Percentiles rank a stretch among this genome's conserved stretches.
Evolutionary conservation across 1,140 invertebrate genomes (phyloP).

Genomic region (Steinernema feltiae): DNA sequence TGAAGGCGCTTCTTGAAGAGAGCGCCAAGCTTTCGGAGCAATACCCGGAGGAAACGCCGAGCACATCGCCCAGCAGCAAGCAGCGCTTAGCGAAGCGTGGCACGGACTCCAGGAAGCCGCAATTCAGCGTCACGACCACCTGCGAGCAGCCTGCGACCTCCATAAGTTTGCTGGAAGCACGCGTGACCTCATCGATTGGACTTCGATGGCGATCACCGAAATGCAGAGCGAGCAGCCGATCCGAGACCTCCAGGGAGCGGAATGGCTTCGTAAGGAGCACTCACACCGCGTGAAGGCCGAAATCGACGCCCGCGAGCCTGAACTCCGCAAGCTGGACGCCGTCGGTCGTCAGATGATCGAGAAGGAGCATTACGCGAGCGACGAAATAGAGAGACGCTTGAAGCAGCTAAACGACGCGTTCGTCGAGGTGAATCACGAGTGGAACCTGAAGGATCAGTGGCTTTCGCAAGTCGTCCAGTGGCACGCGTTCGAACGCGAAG

Average conservation of each 20-base stretch:
- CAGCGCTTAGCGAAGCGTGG: constrained; percentile 79
- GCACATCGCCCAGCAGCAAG: constrained; percentile 77
- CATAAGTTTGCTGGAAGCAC: constrained; percentile 75
- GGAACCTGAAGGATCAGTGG: constrained; percentile 81
- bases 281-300: constrained; percentile 78
- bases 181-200: constrained; percentile 81
- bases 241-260: constrained; percentile 76
- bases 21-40: constrained; percentile 75
- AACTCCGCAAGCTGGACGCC: constrained; percentile 73
- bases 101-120: constrained; percentile 75
- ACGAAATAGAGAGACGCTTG: constrained; percentile 70
- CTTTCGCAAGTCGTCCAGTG: constrained; percentile 88
- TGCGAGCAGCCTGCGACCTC: constrained; percentile 79
- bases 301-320: constrained; percentile 84
- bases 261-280: constrained; percentile 79
- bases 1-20: constrained; percentile 84
- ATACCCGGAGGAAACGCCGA: constrained; percentile 84
- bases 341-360: constrained; percentile 76
- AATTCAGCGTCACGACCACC: constrained; percentile 70
- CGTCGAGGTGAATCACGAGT: constrained; percentile 72
- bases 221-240: constrained; percentile 77
- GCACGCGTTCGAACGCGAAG: constrained; percentile 87
- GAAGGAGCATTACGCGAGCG: constrained; percentile 71
- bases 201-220: constrained; percentile 70
- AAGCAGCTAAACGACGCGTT: constrained; percentile 72